Base-by-base conservation (phyloP, 2,113 vertebrate genomes). In the Labeo rohita region DNA sequence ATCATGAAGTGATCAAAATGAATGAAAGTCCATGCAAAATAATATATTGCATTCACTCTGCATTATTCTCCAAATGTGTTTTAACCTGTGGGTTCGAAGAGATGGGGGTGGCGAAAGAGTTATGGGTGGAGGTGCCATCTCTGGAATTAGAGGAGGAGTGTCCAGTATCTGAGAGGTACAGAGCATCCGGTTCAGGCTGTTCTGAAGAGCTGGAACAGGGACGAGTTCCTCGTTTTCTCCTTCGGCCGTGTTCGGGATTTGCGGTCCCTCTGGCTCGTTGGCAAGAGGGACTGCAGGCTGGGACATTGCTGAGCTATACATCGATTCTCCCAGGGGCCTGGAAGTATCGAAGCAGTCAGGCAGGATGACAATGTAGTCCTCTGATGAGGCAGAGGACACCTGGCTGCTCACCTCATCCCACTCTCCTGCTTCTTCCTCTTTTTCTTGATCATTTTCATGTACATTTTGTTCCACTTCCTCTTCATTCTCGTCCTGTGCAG, bases 331-430 rank as follows among this genome's bases (percentile, higher is more conserved):
- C 66, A 99, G 92, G 2, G 98, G 98, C 45, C 97, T 96, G 85
- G 95, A 98, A 82, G 96, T 99, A 91, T 99, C 98, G 66, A 99
- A 99, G 93, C 98, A 99, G 92, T 99, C 98, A 0, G 98, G 98
- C 75, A 99, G 95, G 89, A 99, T 95, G 4, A 99, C 96, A 91
- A 98, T 97, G 88, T 97, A 99, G 88, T 99, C 98, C 81, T 99
- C 98, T 0, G 97, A 97, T 21, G 97, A 98, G 36, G 95, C 91
- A 0, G 97, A 98, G 18, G 97, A 98, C 34, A 92, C 95, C 92
- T 98, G 97, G 91, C 98, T 99, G 92, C 94, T 95, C 88, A 96
- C 94, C 93, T 99, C 98, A 84, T 98, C 97, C 93, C 94, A 95
- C 85, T 97, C 96, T 28, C 92, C 94, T 0, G 94, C 95, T 63